Evolutionary conservation across 35 echinoderm and acorn worm genomes (phyloP).

Genomic region (Lytechinus variegatus): DNA sequence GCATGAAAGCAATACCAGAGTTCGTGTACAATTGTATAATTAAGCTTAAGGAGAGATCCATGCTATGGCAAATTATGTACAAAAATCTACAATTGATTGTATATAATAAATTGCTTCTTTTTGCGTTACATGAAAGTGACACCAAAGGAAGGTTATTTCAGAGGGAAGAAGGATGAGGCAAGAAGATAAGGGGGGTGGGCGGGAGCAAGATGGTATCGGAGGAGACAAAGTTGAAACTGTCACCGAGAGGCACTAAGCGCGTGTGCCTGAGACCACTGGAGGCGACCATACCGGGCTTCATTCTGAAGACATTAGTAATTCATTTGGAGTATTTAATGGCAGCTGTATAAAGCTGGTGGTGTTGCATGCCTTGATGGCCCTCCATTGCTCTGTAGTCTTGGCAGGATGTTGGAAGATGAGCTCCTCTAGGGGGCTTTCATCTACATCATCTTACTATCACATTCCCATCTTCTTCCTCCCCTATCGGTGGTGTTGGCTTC

Average conservation of each 20-base stretch:
- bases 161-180: neutral
- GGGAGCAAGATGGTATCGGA: neutral
- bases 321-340: constrained; percentile 33
- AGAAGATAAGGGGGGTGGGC: neutral
- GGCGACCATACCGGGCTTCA: neutral
- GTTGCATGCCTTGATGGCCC: neutral
- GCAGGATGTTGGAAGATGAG: neutral
- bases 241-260: neutral
- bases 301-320: constrained; percentile 40
- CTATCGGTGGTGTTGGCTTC: neutral
- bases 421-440: neutral
- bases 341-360: constrained; percentile 35
- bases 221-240: neutral
- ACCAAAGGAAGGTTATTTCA: neutral
- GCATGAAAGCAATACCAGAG: too few species aligned
- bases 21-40: too few species aligned
- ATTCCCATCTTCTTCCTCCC: neutral
- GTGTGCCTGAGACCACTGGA: neutral
- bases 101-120: too few species aligned
- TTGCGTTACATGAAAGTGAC: neutral
- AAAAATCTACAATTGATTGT: too few species aligned
- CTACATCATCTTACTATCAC: neutral
- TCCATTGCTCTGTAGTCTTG: neutral
- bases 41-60: too few species aligned
- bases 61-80: too few species aligned